Base-by-base conservation (phyloP, 2,797 vertebrate species). In the Dendrocincla tyrannina region DNA sequence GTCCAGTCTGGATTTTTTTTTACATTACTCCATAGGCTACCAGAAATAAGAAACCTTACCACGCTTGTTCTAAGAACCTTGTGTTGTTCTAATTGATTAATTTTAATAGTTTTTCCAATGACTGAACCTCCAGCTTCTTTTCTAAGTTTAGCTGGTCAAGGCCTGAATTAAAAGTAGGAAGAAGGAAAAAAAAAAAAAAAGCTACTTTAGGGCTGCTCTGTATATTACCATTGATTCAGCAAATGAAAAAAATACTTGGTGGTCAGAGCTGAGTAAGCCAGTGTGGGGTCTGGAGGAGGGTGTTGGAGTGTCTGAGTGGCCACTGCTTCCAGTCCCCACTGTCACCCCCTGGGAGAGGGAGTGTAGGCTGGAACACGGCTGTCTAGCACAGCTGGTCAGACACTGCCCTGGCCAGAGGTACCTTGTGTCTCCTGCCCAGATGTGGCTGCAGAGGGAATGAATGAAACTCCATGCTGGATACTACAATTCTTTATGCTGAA, bases 391-490 rank as follows among this genome's bases (percentile, higher is more conserved):
- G 60, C 24, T 30, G 22, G 22, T 5, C 41, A 19, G 18, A 10
- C 22, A n/a, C 12, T 3, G 1, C 18, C 12, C 23, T 52, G 22
- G 13, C 30, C 28, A 7, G 15, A 47, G 28, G 8, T 13, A 27
- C 11, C n/a, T 42, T 18, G 6, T 28, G 7, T 42, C 17, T 64
- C 37, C 37, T 1, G 1, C 14, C 33, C 20, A 25, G n/a, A 24
- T 30, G 5, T 16, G n/a, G 25, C 24, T 64, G 37, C 37, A 64
- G 49, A 49, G 35, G 4, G 44, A 62, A 33, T 10, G 9, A 64
- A 50, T 1, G 1, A 74, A 76, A 37, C 7, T 2, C 18, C 9
- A 14, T 0, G 8, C 9, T 3, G 1, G 28, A 67, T 23, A 27
- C 22, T 35, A 39, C 41, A 75, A 13, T 4, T 19, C 35, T 32